Conservation (phyloP, 2,888 invertebrate species). For the Xestia c-nigrum region DNA sequence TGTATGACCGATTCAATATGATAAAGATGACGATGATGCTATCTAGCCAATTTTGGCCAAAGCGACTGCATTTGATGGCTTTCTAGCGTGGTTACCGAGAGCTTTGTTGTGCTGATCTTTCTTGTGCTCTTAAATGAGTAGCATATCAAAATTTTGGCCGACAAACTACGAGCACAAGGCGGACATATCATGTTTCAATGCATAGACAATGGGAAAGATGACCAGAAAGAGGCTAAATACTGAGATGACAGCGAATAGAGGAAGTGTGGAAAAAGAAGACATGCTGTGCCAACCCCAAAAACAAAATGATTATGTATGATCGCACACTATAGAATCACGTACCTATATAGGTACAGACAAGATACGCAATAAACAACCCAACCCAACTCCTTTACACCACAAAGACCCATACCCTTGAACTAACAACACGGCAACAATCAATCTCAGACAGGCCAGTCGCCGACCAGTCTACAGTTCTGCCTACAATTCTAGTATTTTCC, state of each 20-base stretch:
- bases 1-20: background rate
- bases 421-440: conserved; percentile 20
- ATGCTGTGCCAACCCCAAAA: background rate
- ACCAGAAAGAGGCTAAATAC: background rate
- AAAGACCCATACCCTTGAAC: conserved; percentile 52
- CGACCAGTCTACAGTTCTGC: conserved; percentile 41
- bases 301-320: background rate
- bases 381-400: conserved; percentile 6
- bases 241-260: background rate
- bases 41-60: too few relatives aligned
- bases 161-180: too few relatives aligned
- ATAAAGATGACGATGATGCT: too few relatives aligned
- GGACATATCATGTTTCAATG: background rate
- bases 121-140: too few relatives aligned
- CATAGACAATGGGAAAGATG: background rate
- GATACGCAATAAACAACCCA: conserved; percentile 1
- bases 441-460: conserved; percentile 50
- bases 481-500: conserved; percentile 47
- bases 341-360: background rate
- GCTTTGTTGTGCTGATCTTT: too few relatives aligned
- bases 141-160: too few relatives aligned
- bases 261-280: background rate
- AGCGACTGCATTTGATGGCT: too few relatives aligned
- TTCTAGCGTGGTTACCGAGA: too few relatives aligned
- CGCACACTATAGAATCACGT: background rate